These are phyloP conservation scores for Callitettix versicolor DNA, from an alignment of 1,140 invertebrate genomes.

Conservation along the genomic window DNA sequence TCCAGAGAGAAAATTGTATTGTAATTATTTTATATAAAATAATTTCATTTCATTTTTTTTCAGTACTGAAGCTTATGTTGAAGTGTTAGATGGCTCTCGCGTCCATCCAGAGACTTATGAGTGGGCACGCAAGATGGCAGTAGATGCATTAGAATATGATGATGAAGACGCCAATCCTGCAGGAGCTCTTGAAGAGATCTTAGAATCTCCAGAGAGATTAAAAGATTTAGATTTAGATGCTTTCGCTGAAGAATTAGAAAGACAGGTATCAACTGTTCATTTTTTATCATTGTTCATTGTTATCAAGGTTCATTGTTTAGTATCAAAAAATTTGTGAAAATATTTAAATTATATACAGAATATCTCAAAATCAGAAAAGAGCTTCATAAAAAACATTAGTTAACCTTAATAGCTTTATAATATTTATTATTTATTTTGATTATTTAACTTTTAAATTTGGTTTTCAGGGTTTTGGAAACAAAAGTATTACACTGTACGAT, in stretches of 20 bases:
- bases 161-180: slow-evolving; percentile 90
- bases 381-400: too few species aligned
- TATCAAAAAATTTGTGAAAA: too few species aligned
- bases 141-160: slow-evolving; percentile 97
- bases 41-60: too few species aligned
- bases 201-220: slow-evolving; percentile 87
- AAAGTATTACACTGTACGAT: slow-evolving; percentile 94
- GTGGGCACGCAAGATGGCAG: slow-evolving; percentile 99
- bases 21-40: too few species aligned
- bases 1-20: too few species aligned
- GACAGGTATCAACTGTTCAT: slow-evolving; percentile 51
- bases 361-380: too few species aligned
- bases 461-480: slow-evolving; percentile 82
- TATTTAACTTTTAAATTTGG: slow-evolving; percentile 5
- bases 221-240: slow-evolving; percentile 97
- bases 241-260: slow-evolving; percentile 92
- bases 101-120: slow-evolving; percentile 99
- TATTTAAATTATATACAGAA: too few species aligned
- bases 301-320: neutral
- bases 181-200: slow-evolving; percentile 91
- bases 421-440: neutral
- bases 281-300: neutral
- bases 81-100: slow-evolving; percentile 93
- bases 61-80: slow-evolving; percentile 86
- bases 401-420: neutral